These are phyloP conservation scores for Diadegma fenestrale DNA, from an alignment of 2,888 invertebrate species.

Conservation along the genomic window DNA sequence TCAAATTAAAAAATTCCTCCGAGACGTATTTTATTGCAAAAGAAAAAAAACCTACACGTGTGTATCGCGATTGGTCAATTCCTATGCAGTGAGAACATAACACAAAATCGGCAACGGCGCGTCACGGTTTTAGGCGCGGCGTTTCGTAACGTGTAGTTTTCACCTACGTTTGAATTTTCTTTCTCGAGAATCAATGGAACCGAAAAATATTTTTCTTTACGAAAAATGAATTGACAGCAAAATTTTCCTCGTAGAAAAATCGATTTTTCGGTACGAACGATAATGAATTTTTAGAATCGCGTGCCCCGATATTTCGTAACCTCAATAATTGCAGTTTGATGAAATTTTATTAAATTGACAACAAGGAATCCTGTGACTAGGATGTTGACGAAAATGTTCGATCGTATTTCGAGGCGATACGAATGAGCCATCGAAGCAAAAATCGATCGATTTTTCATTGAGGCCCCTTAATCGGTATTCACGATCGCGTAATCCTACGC, in stretches of 20 bases:
- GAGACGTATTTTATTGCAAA: neutral
- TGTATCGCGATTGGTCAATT: conserved; percentile 53
- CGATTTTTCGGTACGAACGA: neutral
- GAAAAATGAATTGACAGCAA: neutral
- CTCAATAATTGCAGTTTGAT: neutral
- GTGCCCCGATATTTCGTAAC: neutral
- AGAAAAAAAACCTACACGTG: conserved; percentile 23
- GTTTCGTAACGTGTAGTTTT: conserved; percentile 64
- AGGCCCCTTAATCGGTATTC: conserved; percentile 1
- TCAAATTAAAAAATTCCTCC: conserved; percentile 15
- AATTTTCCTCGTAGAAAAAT: neutral
- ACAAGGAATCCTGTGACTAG: neutral
- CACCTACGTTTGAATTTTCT: conserved; percentile 47
- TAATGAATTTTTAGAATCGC: neutral
- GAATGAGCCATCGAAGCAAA: neutral
- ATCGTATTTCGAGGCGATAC: neutral
- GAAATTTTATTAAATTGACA: neutral
- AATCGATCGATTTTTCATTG: conserved; percentile 24
- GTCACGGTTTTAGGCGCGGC: conserved; percentile 63
- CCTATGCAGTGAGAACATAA: conserved; percentile 44
- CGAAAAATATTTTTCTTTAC: neutral
- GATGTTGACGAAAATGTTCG: neutral
- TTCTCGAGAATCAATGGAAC: neutral
- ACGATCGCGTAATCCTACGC: conserved; percentile 44
- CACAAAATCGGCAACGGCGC: conserved; percentile 35